Evolutionary conservation across 2,113 vertebrate genomes (phyloP).

Genomic region (Oxygymnocypris stewartii): DNA sequence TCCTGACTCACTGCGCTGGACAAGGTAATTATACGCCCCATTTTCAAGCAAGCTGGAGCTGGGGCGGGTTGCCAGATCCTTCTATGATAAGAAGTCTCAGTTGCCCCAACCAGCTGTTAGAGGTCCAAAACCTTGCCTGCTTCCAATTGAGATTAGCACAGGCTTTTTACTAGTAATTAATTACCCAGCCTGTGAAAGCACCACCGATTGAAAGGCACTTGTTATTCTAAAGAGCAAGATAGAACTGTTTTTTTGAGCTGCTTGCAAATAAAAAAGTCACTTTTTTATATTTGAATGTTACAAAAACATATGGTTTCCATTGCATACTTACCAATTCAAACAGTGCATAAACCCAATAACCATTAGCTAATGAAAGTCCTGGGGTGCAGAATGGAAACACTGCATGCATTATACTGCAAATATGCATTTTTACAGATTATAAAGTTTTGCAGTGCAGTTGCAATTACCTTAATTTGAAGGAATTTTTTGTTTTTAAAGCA

Average conservation of each 20-base stretch:
- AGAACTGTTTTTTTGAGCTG: conserved; percentile 34
- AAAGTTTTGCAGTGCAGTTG: neutral
- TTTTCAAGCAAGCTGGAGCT: conserved; percentile 57
- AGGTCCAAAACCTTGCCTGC: conserved; percentile 2
- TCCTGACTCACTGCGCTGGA: conserved; percentile 73
- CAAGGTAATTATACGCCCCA: conserved; percentile 72
- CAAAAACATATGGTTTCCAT: conserved; percentile 67
- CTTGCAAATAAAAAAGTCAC: conserved; percentile 49
- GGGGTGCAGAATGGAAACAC: neutral
- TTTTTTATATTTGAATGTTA: conserved; percentile 56
- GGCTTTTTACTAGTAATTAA: conserved; percentile 48
- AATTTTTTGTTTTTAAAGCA: neutral
- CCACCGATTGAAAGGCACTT: conserved; percentile 26
- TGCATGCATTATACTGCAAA: neutral
- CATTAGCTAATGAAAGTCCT: neutral
- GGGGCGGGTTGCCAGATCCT: conserved; percentile 44
- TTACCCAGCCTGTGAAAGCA: conserved; percentile 27
- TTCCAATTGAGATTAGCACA: conserved; percentile 49
- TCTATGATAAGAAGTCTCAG: conserved; percentile 49
- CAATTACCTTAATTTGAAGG: too few species aligned
- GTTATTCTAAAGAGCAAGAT: conserved; percentile 16
- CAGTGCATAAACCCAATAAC: neutral
- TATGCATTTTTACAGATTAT: neutral
- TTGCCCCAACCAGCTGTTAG: conserved; percentile 42
- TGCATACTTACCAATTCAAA: conserved; percentile 18